A percentile compares a stretch with the other conserved stretches of the same genome.
Conservation (phyloP, 2,888 invertebrate species). For the Tupiocoris notatus region DNA sequence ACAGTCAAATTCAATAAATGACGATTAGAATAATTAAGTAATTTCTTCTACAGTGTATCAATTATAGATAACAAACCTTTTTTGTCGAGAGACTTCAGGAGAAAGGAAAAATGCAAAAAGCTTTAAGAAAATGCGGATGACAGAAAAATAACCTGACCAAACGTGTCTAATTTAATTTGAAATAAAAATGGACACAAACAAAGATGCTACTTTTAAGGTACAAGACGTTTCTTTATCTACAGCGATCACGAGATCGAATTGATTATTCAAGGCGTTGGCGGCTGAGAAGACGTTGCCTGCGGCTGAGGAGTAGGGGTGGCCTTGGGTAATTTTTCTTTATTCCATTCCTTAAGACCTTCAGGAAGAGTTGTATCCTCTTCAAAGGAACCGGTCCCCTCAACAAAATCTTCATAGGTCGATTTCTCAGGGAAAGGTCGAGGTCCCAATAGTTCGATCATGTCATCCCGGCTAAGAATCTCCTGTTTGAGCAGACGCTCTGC, state of each 20-base stretch:
- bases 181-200: background rate
- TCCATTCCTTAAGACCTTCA: slow-evolving; percentile 94
- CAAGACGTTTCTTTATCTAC: background rate
- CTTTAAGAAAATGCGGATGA: no score
- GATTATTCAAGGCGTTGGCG: background rate
- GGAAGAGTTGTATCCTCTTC: slow-evolving; percentile 95
- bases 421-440: slow-evolving; percentile 95
- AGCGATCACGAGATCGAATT: background rate
- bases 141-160: no score
- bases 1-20: no score
- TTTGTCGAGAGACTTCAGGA: no score
- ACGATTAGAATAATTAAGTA: no score
- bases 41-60: no score
- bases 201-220: background rate
- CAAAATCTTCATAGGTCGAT: slow-evolving; percentile 99
- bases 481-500: slow-evolving; percentile 86
- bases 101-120: no score
- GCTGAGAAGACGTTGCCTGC: slow-evolving; percentile 5
- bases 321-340: slow-evolving; percentile 61
- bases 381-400: slow-evolving; percentile 95
- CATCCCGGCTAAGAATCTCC: slow-evolving; percentile 92
- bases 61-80: no score
- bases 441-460: slow-evolving; percentile 96
- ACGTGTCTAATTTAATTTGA: no score
- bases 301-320: slow-evolving; percentile 13